Base-by-base conservation (phyloP, 1,140 invertebrate genomes). In the Drosophila pachea region DNA sequence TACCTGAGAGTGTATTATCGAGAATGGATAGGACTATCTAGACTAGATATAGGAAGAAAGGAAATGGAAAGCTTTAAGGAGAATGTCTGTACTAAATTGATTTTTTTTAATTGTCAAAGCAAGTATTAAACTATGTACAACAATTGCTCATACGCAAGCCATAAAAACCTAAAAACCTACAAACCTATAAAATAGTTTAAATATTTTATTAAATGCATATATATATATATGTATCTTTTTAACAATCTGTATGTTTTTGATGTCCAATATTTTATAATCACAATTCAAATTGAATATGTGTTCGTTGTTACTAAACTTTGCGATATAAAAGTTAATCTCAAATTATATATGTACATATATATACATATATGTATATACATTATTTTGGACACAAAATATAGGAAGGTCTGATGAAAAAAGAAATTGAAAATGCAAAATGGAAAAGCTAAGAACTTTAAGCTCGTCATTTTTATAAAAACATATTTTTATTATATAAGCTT, bases 161-260 rank as follows among this genome's bases (percentile, higher is more conserved):
- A 43, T 22, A 43, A 12, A 47, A 71, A 67, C 16, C 61, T 52
- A 68, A 74, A 22, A 49, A 49, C 29, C 47, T 32, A 22, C 22
- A 22, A 22, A 22, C 22, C 22, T 32, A 50, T 50, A 49, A 54
- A 52, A 58, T 79, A 47, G 66, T 83, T 82, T 76, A 66, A 62
- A 67, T 68, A 72, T 61, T 68, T 72, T 67, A 71, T 65, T 69
- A 61, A 42, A 83, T 66, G 63, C 68, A 43, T 14, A 14, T 14
- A 43, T 43, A 43, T 66, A 66, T 73, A 77, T 82, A 68, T 77
- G 68, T 77, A 77, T 74, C 79, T 78, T 84, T 83, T 76, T 63
- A 83, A 73, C 73, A 76, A 83, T 83, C 79, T 83, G 52, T 83
- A 86, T 83, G 79, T 83, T 86, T 83, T 83, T 63, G 66, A 75